A percentile compares a stretch with the other conserved stretches of the same genome.
Evolutionary conservation across 1,140 invertebrate genomes (phyloP).

Genomic region (Anagrus nilaparvatae): DNA sequence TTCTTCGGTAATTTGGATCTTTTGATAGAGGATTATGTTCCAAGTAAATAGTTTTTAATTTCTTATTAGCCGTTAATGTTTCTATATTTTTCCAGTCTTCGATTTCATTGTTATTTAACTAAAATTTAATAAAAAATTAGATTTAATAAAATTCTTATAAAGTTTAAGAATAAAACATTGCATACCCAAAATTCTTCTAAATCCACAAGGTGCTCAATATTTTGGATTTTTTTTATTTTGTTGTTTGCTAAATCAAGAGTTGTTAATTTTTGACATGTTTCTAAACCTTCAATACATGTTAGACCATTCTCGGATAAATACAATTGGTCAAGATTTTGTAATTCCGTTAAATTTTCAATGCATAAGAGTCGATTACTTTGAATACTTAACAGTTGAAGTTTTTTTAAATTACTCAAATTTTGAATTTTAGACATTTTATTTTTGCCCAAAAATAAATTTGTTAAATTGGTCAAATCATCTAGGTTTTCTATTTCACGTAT

Average conservation of each 20-base stretch:
- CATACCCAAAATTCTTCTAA: slow-evolving; percentile 92
- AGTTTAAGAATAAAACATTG: slow-evolving; percentile 14
- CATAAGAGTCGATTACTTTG: slow-evolving; percentile 83
- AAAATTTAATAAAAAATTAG: slow-evolving; percentile 30
- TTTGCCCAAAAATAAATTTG: slow-evolving; percentile 81
- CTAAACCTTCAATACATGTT: slow-evolving; percentile 60
- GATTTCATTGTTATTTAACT: slow-evolving; percentile 91
- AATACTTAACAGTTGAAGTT: slow-evolving; percentile 75
- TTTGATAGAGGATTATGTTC: slow-evolving; percentile 83
- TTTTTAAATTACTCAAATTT: slow-evolving; percentile 68
- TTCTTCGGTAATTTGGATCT: slow-evolving; percentile 81
- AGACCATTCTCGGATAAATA: slow-evolving; percentile 95
- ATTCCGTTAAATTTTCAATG: slow-evolving; percentile 74
- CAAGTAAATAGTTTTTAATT: slow-evolving; percentile 83
- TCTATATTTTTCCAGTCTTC: slow-evolving; percentile 78
- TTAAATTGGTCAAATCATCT: slow-evolving; percentile 60
- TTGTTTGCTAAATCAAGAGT: slow-evolving; percentile 90
- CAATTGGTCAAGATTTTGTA: slow-evolving; percentile 72
- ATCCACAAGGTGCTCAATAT: slow-evolving; percentile 61
- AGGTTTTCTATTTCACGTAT: slow-evolving; percentile 83
- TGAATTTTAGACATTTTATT: slow-evolving; percentile 91
- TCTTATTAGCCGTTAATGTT: slow-evolving; percentile 59
- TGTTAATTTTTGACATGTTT: slow-evolving; percentile 58
- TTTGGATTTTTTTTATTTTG: slow-evolving; percentile 71
- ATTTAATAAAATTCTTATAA: slow-evolving; percentile 8